Evolutionary conservation across 2,113 vertebrate species (phyloP), one percentile per base, ranked within the genome.

Genomic region (Chaetura pelagica): DNA sequence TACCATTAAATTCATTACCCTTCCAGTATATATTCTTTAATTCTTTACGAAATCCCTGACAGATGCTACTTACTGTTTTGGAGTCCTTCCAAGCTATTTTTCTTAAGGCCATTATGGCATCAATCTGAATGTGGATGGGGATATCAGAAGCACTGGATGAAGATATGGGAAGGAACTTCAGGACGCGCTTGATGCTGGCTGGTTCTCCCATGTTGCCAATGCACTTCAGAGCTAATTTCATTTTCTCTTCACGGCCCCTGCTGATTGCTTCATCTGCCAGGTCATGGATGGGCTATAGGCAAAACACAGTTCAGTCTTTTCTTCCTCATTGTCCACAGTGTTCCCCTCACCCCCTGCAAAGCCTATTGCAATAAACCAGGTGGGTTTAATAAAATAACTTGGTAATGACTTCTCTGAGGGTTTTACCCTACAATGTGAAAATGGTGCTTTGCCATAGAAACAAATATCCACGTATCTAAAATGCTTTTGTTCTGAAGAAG

Each of bases 151-250:
- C 97, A 42, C 80, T 94, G 24, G 98, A 92, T 32, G 98, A 97
- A 52, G 98, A 97, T 4, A 97, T 67, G 6, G 98, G 98, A 52
- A 99, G 92, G 94, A 98, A 98, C 89, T 98, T 98, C 84, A 97
- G 88, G 90, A 99, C 97, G 68, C 97, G 98, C 94, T 99, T 99
- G 84, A 98, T 93, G 96, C 98, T 99, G 86, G 93, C 93, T 59
- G 97, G 97, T 69, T 99, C 98, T 64, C 98, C 99, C 9, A 98
- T 92, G 20, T 99, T 99, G 69, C 98, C 99, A 61, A 99, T 94
- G 86, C 98, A 98, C 93, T 98, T 99, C 93, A 99, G 96, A 75
- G 97, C 95, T 6, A 98, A 81, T 64, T 98, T 81, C 95, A 99
- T 98, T 48, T 98, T 97, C 23, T 96, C 95, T 66, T 98, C 97